These are phyloP conservation scores for Cephus cinctus DNA, from an alignment of 1,140 invertebrate genomes.

Conservation along the genomic window DNA sequence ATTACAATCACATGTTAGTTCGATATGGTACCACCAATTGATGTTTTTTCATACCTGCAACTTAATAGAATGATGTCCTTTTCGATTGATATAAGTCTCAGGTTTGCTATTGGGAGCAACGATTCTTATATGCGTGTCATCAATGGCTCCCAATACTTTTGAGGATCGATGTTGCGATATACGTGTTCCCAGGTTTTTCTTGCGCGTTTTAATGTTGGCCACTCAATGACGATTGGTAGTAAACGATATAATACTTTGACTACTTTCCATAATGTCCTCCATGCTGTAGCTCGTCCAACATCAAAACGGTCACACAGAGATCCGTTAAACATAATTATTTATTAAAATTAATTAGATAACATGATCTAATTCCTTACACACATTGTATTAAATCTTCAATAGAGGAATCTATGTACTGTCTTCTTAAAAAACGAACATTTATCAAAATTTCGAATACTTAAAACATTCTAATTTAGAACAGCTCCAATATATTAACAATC, in stretches of 20 bases:
- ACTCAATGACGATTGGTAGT: conserved; percentile 8
- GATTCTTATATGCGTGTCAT: conserved; percentile 27
- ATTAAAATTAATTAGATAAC: too few relatives aligned
- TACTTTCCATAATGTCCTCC: conserved; percentile 12
- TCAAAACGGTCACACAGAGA: too few relatives aligned
- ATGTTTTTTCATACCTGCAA: conserved; percentile 15
- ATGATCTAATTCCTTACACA: too few relatives aligned
- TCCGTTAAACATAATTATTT: too few relatives aligned
- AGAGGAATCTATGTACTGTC: too few relatives aligned
- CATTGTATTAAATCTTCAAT: too few relatives aligned
- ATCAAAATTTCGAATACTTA: too few relatives aligned
- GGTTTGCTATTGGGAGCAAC: conserved; percentile 20
- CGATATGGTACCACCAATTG: too few relatives aligned
- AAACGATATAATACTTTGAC: conserved; percentile 3
- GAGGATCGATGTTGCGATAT: conserved; percentile 13
- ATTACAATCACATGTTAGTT: too few relatives aligned
- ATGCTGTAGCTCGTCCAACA: conserved; percentile 14
- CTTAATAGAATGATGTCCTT: conserved; percentile 25
- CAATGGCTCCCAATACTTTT: conserved; percentile 23
- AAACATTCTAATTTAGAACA: too few relatives aligned
- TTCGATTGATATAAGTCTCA: conserved; percentile 25
- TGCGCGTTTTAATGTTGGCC: conserved; percentile 15
- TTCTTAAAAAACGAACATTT: too few relatives aligned
- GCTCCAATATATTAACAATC: too few relatives aligned
- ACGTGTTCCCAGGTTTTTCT: conserved; percentile 6